Base-by-base conservation (phyloP, 2,888 invertebrate genomes). In the Cantharis rufa region DNA sequence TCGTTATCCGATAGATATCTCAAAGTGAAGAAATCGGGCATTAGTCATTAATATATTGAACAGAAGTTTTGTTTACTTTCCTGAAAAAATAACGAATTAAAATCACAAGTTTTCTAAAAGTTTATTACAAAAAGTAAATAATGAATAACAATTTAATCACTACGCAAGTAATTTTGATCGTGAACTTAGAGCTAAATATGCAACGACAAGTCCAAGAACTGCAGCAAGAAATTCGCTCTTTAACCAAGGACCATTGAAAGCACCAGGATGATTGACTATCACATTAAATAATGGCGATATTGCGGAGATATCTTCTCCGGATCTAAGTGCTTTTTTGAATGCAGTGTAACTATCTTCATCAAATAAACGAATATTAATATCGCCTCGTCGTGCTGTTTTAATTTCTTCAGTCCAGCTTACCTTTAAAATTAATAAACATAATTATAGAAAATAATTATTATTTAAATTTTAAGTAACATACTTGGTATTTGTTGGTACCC, bases 331-430 rank as follows among this genome's bases (percentile, higher is more conserved):
- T 87, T 98, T 97, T 76, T 95, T 93, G 73, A 97, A 91, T 7
- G 93, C 92, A 1, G 95, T 93, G 89, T 95, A 98, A 77, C 96
- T 96, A 85, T 98, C 98, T 89, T 98, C 98, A 83, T 98, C 97
- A 84, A 94, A 94, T 16, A 99, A 89, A 79, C 94, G 93, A 70
- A 98, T 91, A 76, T 91, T 91, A 83, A 96, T 94, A 69, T 93
- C 92, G 27, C 97, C 98, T 69, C 96, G 93, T 74, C 93, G 92
- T 0, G 96, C 94, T 82, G 94, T 93, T 69, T 94, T 92, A 24
- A 94, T 92, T 80, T 98, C 98, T 86, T 97, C 96, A 10, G 94
- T 95, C 96, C 98, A 98, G 82, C 98, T 98, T 21, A 98, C 94
- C 95, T 97, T 69, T 69, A 69, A 18, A 76, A 64, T 13, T 1